Base-by-base conservation (phyloP, 30 jellyfish, hydroid and myxozoan genomes). In the Nemopilema nomurai region DNA sequence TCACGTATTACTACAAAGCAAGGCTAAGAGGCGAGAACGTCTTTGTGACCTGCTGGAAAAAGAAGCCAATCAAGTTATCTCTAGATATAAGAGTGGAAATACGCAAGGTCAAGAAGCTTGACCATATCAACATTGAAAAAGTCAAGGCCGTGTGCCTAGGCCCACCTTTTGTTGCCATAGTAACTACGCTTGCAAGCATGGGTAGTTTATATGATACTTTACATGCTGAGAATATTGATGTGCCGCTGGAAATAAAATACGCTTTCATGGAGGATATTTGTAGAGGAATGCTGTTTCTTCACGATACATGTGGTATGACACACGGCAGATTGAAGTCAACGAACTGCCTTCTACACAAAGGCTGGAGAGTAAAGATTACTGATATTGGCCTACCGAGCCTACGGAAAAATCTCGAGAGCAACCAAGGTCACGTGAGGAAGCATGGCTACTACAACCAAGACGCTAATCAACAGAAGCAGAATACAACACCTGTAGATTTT, bases 291-390 rank as follows among this genome's bases (percentile, higher is more conserved):
- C 24, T 79, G 69, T 92, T 62, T 69, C 82, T 92, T 25, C 98
- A 92, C 69, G 96, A 92, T 51, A 53, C 62, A 16, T 69, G 79
- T 28, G 71, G 77, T 8, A 87, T 92, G 81, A 30, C 92, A 23
- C 98, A 92, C 68, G 98, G 98, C 8, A 87, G 97, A 18, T 62
- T 92, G 30, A 92, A 92, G 80, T 92, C 98, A n/a, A 85, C 97
- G 4, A 92, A 92, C 71, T 92, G 98, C 77, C 91, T 92, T 51
- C 57, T 92, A 16, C 93, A 92, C 74, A 92, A 87, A 87, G 98
- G 98, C n/a, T 92, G 98, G 98, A 81, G 80, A 30, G 91, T 87
- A 64, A 92, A 92, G 77, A 82, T 92, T 0, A 69, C 97, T 8
- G 98, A 92, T 65, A 81, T 92, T 9, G 98, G 98, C 26, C 70